Evolutionary conservation across 2,888 invertebrate species (phyloP), one percentile per base, ranked within the genome.

Genomic region (Eupithecia tripunctaria): DNA sequence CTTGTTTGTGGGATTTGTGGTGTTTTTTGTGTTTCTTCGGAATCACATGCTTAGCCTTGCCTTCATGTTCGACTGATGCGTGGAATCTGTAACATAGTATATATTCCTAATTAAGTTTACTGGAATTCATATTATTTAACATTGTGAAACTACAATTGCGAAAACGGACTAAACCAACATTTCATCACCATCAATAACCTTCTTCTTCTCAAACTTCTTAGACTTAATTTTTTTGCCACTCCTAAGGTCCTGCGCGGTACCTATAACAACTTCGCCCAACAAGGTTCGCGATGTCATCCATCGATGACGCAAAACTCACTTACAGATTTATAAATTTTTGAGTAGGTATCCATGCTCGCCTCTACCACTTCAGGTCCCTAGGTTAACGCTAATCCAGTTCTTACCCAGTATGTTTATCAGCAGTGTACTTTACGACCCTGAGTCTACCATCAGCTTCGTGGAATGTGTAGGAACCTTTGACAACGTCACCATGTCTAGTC

Each of bases 391-490:
- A 10, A 60, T 36, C 32, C 18, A 62, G 18, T 8, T 14, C 43
- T 86, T 84, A 94, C 87, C 95, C 95, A 43, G 86, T 86, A 76
- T 93, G 89, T 66, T 94, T 87, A 76, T 94, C 94, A 43, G 92
- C 94, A 71, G 88, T 89, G 79, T 95, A 95, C 79, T 94, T 92
- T 4, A 95, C 95, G 29, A 92, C 91, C 78, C 95, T 90, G 78
- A 90, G 82, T 78, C 93, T 93, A 47, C 95, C 95, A 71, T 93
- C 94, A 18, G 95, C 91, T 78, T 95, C 92, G 75, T 94, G 92
- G 38, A 95, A 86, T 3, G 83, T 80, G 81, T 84, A 86, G 73
- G 83, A 80, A 0, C 86, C 86, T 68, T 84, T 83, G 56, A 94
- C 95, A 8, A 83, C 84, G 79, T 95, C 94, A 0, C 94, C 95